phyloP scores from a whole-genome alignment of 2,888 invertebrate species.

The Chloroclystis v-ata region DNA sequence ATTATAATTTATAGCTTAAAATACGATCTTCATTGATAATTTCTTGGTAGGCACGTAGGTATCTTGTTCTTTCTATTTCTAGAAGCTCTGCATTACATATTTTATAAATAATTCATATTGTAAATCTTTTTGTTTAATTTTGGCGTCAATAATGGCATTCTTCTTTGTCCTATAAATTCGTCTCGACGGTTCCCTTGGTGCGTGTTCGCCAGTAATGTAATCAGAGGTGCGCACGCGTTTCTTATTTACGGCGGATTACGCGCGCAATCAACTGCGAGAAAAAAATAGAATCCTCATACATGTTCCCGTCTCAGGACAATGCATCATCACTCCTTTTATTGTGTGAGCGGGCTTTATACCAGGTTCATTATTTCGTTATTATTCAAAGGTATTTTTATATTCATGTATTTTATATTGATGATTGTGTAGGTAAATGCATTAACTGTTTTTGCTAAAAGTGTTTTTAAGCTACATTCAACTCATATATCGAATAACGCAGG shows the following conservation, averaged over 20 bases:
- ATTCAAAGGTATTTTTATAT: constrained; percentile 6
- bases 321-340: constrained; percentile 42
- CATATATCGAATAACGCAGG: too few relatives aligned
- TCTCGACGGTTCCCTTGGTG: constrained; percentile 45
- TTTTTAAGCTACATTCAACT: neutral
- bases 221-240: constrained; percentile 60
- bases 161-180: constrained; percentile 24
- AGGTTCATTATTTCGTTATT: constrained; percentile 24
- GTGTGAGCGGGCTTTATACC: constrained; percentile 14
- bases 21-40: too few relatives aligned
- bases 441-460: neutral
- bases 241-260: constrained; percentile 75
- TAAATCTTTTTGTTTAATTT: too few relatives aligned
- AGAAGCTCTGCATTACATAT: too few relatives aligned
- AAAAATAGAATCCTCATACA: constrained; percentile 36
- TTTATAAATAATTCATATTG: too few relatives aligned
- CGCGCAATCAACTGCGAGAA: constrained; percentile 61
- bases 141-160: neutral
- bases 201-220: constrained; percentile 56
- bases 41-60: too few relatives aligned
- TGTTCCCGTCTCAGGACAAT: constrained; percentile 40
- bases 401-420: constrained; percentile 10
- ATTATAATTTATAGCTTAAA: too few relatives aligned
- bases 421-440: too few relatives aligned
- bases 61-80: too few relatives aligned